Conservation (phyloP, 2,888 invertebrate species). For the Cecidostiba fungosa region DNA sequence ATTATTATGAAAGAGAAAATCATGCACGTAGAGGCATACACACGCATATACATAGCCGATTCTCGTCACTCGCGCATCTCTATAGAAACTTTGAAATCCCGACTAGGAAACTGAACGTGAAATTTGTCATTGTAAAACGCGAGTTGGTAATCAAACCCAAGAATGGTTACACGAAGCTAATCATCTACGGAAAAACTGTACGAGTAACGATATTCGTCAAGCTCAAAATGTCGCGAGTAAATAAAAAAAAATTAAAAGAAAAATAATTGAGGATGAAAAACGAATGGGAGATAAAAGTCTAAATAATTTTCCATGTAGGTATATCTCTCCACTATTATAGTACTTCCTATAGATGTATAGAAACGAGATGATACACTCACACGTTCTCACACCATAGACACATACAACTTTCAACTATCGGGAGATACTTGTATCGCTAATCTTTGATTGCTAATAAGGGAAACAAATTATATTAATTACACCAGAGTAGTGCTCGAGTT, state of each 20-base stretch:
- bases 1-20: constrained; percentile 33
- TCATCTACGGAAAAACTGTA: not conserved
- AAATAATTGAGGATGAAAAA: not conserved
- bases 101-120: not conserved
- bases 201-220: constrained; percentile 30
- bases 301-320: constrained; percentile 44
- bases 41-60: constrained; percentile 6
- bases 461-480: constrained; percentile 26
- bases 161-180: not conserved
- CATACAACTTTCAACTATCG: constrained; percentile 46
- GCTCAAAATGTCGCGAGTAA: constrained; percentile 43
- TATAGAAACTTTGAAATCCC: not conserved
- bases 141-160: constrained; percentile 47
- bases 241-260: constrained; percentile 1
- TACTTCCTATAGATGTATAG: constrained; percentile 59
- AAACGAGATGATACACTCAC: constrained; percentile 5
- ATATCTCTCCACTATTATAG: constrained; percentile 49
- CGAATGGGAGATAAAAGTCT: constrained; percentile 2
- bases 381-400: constrained; percentile 10
- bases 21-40: constrained; percentile 35
- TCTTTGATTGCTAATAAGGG: constrained; percentile 23
- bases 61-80: constrained; percentile 5
- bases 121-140: constrained; percentile 23
- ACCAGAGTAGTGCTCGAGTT: constrained; percentile 21
- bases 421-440: constrained; percentile 23